phyloP scores from a whole-genome alignment of 2,888 invertebrate species.

The Oxycera nigricornis region DNA sequence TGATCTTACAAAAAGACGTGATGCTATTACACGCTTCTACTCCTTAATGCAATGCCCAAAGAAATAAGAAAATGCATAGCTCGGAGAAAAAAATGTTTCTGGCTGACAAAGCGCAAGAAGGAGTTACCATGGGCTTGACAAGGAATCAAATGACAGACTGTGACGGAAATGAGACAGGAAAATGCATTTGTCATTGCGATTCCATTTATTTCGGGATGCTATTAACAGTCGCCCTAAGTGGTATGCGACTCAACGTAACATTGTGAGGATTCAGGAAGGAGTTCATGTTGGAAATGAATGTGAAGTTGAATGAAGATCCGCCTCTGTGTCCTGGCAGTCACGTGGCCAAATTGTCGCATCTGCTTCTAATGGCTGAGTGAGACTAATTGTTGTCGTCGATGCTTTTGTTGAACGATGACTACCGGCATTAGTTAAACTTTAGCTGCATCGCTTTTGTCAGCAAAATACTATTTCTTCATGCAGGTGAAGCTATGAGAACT shows the following conservation, averaged over 20 bases:
- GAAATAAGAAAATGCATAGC: constrained; percentile 26
- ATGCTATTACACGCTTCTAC: constrained; percentile 6
- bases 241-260: not conserved
- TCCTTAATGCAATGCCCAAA: not conserved
- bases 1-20: constrained; percentile 19
- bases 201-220: constrained; percentile 38
- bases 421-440: too few relatives aligned
- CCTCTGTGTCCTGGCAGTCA: constrained; percentile 24
- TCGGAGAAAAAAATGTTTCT: constrained; percentile 12
- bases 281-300: not conserved
- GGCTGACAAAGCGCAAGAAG: not conserved
- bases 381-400: constrained; percentile 41
- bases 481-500: too few relatives aligned
- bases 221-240: constrained; percentile 20
- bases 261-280: not conserved
- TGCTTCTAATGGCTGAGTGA: constrained; percentile 39
- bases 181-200: constrained; percentile 39
- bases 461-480: too few relatives aligned
- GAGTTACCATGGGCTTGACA: not conserved
- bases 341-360: constrained; percentile 40
- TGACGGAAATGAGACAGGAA: constrained; percentile 40
- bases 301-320: not conserved
- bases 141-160: constrained; percentile 36
- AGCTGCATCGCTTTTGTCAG: too few relatives aligned
- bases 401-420: constrained; percentile 23